These are phyloP conservation scores for Cephus cinctus DNA, from an alignment of 1,140 invertebrate species.

Conservation along the genomic window DNA sequence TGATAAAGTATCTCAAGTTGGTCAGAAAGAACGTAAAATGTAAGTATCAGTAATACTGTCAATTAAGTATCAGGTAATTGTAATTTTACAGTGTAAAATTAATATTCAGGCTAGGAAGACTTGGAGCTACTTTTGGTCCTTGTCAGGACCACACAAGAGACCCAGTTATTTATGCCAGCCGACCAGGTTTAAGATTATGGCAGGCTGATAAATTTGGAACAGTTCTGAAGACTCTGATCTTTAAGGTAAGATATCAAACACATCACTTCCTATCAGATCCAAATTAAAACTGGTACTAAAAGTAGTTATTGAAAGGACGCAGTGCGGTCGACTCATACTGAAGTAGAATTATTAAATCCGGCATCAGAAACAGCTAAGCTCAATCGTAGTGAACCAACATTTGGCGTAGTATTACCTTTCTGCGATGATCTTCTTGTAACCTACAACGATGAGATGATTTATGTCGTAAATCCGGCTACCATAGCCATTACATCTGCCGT, in stretches of 20 bases:
- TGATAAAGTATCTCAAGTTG: constrained; percentile 75
- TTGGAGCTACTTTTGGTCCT: constrained; percentile 64
- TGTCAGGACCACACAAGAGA: constrained; percentile 59
- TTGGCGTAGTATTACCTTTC: constrained; percentile 70
- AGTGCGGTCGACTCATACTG: constrained; percentile 59
- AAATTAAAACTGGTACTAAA: constrained; percentile 11
- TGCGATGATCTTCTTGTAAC: constrained; percentile 71
- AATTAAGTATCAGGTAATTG: constrained; percentile 12
- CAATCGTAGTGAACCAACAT: constrained; percentile 61
- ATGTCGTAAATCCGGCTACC: constrained; percentile 71
- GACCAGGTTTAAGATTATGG: constrained; percentile 81
- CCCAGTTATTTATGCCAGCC: constrained; percentile 68
- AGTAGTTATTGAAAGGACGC: constrained; percentile 56
- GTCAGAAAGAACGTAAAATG: constrained; percentile 83
- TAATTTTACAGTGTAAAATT: constrained; percentile 9
- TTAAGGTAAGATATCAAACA: constrained; percentile 62
- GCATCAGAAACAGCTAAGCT: constrained; percentile 55
- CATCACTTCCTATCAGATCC: constrained; percentile 6
- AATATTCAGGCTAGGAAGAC: constrained; percentile 60
- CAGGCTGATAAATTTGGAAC: constrained; percentile 70
- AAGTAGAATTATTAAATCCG: constrained; percentile 70
- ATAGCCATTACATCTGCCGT: constrained; percentile 54
- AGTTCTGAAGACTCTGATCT: constrained; percentile 82
- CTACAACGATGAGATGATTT: constrained; percentile 69
- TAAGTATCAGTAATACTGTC: constrained; percentile 44